Evolutionary conservation across 2,888 invertebrate species (phyloP).

Genomic region (Schrankia costaestrigalis): DNA sequence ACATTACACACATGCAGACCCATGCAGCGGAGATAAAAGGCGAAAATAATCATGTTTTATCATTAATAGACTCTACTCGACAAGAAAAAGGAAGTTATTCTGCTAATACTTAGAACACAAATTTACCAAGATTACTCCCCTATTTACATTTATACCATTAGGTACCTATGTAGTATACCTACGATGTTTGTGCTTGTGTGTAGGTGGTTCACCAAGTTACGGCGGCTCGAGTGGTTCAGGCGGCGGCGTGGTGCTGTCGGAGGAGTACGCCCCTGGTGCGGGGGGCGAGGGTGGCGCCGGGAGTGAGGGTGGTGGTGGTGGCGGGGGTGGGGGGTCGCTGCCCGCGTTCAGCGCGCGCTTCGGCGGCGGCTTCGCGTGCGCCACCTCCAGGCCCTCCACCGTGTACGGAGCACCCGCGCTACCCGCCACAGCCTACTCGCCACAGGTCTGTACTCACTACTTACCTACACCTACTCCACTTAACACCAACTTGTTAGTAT

Average conservation of each 20-base stretch:
- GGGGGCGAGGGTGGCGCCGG: slow-evolving; percentile 36
- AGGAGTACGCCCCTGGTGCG: slow-evolving; percentile 47
- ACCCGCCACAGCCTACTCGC: slow-evolving; percentile 47
- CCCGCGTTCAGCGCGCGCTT: slow-evolving; percentile 81
- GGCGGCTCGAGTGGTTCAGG: slow-evolving; percentile 35
- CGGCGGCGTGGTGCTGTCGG: slow-evolving; percentile 38
- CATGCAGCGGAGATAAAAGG: too few species aligned
- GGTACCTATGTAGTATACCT: too few species aligned
- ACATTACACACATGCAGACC: neutral
- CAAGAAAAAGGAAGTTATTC: too few species aligned
- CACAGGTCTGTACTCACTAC: slow-evolving; percentile 54
- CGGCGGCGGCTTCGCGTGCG: slow-evolving; percentile 61
- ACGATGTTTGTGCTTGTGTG: neutral
- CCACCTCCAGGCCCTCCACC: slow-evolving; percentile 50
- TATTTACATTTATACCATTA: too few species aligned
- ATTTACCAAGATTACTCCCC: too few species aligned
- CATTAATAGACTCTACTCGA: too few species aligned
- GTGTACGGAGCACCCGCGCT: slow-evolving; percentile 52
- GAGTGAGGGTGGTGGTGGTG: slow-evolving; percentile 39
- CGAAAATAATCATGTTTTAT: too few species aligned
- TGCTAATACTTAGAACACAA: too few species aligned
- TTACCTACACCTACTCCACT: too few species aligned
- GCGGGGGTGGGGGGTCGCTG: slow-evolving; percentile 61
- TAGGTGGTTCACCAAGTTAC: slow-evolving; percentile 61
- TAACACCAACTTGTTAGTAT: too few species aligned